Percentiles rank a stretch among this genome's conserved stretches.
Evolutionary conservation across 2,113 vertebrate genomes (phyloP).

Genomic region (Amblyopsis rosae): DNA sequence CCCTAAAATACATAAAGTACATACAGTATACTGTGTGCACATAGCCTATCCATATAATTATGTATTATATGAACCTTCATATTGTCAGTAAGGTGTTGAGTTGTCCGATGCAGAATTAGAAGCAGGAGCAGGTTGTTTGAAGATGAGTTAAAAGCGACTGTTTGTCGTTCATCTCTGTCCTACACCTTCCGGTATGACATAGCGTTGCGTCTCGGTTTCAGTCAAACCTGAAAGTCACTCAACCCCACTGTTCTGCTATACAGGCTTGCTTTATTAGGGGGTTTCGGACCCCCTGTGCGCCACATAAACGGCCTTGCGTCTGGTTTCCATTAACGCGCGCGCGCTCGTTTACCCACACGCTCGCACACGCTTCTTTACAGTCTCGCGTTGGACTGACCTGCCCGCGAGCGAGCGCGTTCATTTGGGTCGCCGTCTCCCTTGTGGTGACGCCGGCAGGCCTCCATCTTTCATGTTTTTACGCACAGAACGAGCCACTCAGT

Average conservation of each 20-base stretch:
- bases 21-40: slow-evolving; percentile 7
- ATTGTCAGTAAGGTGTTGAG: no score
- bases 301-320: slow-evolving; percentile 62
- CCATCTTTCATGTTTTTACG: slow-evolving; percentile 75
- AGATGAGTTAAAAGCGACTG: no score
- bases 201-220: slow-evolving; percentile 30
- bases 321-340: slow-evolving; percentile 72
- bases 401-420: slow-evolving; percentile 47
- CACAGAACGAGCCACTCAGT: slow-evolving; percentile 68
- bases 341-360: slow-evolving; percentile 14
- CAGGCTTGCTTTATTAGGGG: slow-evolving; percentile 54
- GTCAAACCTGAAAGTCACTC: slow-evolving; percentile 40
- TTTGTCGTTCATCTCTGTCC: no score
- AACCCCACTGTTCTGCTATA: slow-evolving; percentile 13
- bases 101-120: no score
- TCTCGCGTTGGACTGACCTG: slow-evolving; percentile 44
- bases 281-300: slow-evolving; percentile 65
- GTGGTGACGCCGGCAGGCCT: slow-evolving; percentile 79
- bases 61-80: no score
- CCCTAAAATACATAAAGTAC: no score
- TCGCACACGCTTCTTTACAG: slow-evolving; percentile 71
- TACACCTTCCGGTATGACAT: slow-evolving; percentile 18
- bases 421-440: slow-evolving; percentile 72
- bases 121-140: no score
- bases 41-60: no score